Conservation (phyloP, 2,797 vertebrate genomes). For the Tiaroga cobitis region DNA sequence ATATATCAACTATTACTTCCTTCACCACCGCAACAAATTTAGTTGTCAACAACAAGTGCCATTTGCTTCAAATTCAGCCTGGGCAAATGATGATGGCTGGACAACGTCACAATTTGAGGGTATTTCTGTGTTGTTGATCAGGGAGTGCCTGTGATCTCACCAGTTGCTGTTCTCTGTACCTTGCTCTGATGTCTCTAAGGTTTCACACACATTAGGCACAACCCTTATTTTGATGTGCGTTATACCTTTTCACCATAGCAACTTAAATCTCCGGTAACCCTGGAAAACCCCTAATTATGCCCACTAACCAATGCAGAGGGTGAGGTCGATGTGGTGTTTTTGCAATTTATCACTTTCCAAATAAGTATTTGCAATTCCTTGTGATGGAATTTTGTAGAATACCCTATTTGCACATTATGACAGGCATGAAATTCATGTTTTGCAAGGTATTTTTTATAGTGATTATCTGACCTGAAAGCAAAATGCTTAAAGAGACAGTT, state of each 20-base stretch:
- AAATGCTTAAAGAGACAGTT: background rate
- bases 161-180: constrained; percentile 64
- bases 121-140: constrained; percentile 36
- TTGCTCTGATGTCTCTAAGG: background rate
- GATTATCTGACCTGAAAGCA: background rate
- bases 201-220: constrained; percentile 55
- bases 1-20: background rate
- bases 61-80: background rate
- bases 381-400: background rate
- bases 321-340: background rate
- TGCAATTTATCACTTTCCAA: background rate
- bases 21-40: constrained; percentile 12
- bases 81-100: background rate
- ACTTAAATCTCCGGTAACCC: constrained; percentile 70
- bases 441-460: no score
- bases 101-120: background rate
- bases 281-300: constrained; percentile 72
- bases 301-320: constrained; percentile 36
- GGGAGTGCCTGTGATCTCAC: constrained; percentile 58
- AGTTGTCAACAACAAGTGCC: constrained; percentile 14
- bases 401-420: background rate
- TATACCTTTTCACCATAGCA: constrained; percentile 68
- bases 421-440: background rate
- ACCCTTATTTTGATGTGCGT: constrained; percentile 71
- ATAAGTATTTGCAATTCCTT: background rate